Percentiles rank a stretch among this genome's conserved stretches.
These are phyloP conservation scores for Ditylenchus weischeri DNA, from an alignment of 2,888 invertebrate genomes.

Conservation along the genomic window DNA sequence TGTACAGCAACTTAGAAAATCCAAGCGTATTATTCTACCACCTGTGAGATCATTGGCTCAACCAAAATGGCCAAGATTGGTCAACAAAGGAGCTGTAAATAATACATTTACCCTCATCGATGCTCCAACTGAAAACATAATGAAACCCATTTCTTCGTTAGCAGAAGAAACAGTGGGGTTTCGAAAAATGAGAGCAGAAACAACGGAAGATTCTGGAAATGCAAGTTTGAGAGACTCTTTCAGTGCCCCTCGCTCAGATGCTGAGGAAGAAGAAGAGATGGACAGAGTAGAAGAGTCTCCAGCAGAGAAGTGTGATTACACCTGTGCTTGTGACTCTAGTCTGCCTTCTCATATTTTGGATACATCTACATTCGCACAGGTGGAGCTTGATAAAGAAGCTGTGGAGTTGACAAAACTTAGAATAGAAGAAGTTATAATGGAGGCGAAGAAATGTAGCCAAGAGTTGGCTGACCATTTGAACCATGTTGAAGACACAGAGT, in stretches of 20 bases:
- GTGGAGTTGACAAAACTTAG: background rate
- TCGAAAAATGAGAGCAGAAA: background rate
- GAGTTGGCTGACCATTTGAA: background rate
- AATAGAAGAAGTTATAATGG: background rate
- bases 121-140: background rate
- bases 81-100: background rate
- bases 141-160: background rate
- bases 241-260: slow-evolving; percentile 16
- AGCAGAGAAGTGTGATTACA: slow-evolving; percentile 13
- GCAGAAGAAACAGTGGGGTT: background rate
- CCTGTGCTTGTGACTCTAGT: background rate
- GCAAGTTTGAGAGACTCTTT: slow-evolving; percentile 24
- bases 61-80: background rate
- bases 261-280: slow-evolving; percentile 12
- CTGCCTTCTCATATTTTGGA: background rate
- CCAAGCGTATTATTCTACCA: background rate
- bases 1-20: slow-evolving; percentile 5
- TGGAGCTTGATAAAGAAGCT: background rate
- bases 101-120: background rate
- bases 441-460: background rate
- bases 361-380: background rate
- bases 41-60: background rate
- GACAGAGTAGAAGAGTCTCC: slow-evolving; percentile 8
- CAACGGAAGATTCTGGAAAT: slow-evolving; percentile 25
- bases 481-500: background rate